Base-by-base conservation (phyloP, 2,797 vertebrate genomes). In the Anguilla pacifica region DNA sequence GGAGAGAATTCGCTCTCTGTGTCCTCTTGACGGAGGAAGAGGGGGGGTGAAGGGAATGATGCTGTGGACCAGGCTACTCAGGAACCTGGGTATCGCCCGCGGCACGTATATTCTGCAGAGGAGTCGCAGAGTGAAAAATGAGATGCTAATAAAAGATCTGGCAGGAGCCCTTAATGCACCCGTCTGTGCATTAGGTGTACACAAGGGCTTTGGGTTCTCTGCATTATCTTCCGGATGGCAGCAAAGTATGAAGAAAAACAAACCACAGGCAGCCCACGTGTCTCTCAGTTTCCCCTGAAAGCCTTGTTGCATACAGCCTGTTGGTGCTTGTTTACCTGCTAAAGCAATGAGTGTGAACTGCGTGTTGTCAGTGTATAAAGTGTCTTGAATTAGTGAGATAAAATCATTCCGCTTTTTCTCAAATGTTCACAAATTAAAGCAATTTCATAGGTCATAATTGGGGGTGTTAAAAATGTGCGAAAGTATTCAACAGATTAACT, bases 101-200 rank as follows among this genome's bases (percentile, higher is more conserved):
- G 25, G 57, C 53, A 15, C 35, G 49, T 46, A 46, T 35, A 46
- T 61, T 89, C 43, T 5, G 1, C 39, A 35, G 31, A 85, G 72
- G 86, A 87, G 46, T 70, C 83, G 11, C 43, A 4, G 46, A 72
- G 70, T 87, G 86, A 89, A 87, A 89, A 86, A 87, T 35, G 82
- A 89, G 88, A 87, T 87, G 74, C 86, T 89, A 87, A 87, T 89
- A 85, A 87, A 87, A 85, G 88, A 77, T 87, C 77, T 85, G 83
- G 88, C 86, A 85, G 28, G 25, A 82, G 59, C 72, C 67, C 46
- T 51, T 89, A 83, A 89, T 87, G 86, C 49, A 85, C 81, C 83
- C 53, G 72, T 87, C 86, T 87, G 61, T 87, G 57, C 88, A 86
- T 87, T 89, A 89, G 57, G 74, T 59, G 46, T 84, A 51, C 57